Percentiles rank a stretch among this genome's conserved stretches.
phyloP scores from a whole-genome alignment of 2,797 vertebrate species.

The Acanthurus lineatus region DNA sequence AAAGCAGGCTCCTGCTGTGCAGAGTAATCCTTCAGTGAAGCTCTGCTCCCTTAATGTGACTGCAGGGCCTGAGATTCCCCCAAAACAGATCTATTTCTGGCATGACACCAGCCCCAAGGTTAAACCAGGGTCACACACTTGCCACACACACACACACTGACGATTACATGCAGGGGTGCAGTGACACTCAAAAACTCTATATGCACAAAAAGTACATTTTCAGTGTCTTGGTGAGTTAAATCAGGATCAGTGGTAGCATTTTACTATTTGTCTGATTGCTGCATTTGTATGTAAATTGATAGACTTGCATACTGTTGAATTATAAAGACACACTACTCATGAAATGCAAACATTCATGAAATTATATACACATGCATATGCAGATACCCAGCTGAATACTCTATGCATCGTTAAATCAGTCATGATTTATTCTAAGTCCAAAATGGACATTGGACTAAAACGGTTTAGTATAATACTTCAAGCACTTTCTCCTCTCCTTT shows the following conservation, averaged over 20 bases:
- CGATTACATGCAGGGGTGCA: slow-evolving; percentile 25
- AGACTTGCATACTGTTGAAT: not conserved
- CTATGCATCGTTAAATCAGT: not conserved
- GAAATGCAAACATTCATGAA: slow-evolving; percentile 34
- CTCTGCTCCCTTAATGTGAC: slow-evolving; percentile 60
- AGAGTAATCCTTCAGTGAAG: slow-evolving; percentile 68
- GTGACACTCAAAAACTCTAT: not conserved
- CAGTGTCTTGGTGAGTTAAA: not conserved
- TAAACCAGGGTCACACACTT: slow-evolving; percentile 47
- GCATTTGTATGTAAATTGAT: not conserved
- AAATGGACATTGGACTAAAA: no score
- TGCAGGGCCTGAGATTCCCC: slow-evolving; percentile 46
- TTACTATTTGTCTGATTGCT: no score
- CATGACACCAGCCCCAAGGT: slow-evolving; percentile 62
- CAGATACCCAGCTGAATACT: not conserved
- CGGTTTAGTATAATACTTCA: not conserved
- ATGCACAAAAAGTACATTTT: not conserved
- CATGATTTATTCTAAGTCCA: no score
- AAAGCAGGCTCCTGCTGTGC: slow-evolving; percentile 65
- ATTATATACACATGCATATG: slow-evolving; percentile 10
- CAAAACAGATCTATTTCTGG: slow-evolving; percentile 58
- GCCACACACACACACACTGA: slow-evolving; percentile 6
- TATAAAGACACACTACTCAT: slow-evolving; percentile 14
- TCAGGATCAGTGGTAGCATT: not conserved
- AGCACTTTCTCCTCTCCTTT: not conserved